phyloP scores from a whole-genome alignment of 2,113 vertebrate genomes.

The Cynocephalus volans region DNA sequence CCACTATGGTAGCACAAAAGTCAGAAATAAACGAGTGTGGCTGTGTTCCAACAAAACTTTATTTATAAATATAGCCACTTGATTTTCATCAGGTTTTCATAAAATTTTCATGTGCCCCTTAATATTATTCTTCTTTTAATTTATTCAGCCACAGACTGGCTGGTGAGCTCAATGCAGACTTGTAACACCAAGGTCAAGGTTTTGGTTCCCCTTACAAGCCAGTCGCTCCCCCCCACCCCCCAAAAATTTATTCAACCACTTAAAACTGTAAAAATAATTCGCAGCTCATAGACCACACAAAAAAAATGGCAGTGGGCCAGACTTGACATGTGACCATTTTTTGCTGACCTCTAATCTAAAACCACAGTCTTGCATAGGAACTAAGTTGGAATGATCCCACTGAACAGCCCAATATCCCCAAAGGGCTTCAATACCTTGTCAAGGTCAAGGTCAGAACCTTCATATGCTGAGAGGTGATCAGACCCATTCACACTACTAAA shows the following conservation, averaged over 20 bases:
- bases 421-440: not conserved
- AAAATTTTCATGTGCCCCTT: not conserved
- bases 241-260: not conserved
- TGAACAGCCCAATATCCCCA: fast-evolving
- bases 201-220: too few relatives aligned
- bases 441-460: not conserved
- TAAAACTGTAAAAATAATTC: not conserved
- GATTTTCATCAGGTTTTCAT: not conserved
- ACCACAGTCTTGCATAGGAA: not conserved
- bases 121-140: not conserved
- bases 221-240: too few relatives aligned
- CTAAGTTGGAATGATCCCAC: not conserved
- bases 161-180: too few relatives aligned
- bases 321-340: not conserved
- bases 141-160: too few relatives aligned
- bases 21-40: not conserved
- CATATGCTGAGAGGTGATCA: not conserved
- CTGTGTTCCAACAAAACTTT: not conserved
- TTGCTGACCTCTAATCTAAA: not conserved
- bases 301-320: not conserved
- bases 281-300: not conserved
- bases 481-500: not conserved
- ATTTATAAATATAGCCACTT: not conserved
- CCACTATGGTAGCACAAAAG: not conserved
- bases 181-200: too few relatives aligned